Conservation (phyloP, 2,888 invertebrate species). For the Stenotaenia linearis region DNA sequence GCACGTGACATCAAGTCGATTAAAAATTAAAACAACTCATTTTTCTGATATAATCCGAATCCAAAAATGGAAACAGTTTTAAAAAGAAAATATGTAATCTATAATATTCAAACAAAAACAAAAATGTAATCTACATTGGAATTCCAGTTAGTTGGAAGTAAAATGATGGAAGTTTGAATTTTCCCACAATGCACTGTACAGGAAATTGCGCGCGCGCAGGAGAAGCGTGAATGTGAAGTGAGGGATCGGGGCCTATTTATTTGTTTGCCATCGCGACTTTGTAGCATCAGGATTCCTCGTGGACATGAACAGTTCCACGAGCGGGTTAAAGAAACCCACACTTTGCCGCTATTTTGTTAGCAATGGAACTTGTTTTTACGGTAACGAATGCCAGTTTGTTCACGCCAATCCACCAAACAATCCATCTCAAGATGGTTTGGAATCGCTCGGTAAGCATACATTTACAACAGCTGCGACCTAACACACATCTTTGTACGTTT, state of each 20-base stretch:
- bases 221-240: background rate
- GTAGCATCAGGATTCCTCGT: slow-evolving; percentile 17
- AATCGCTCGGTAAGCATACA: slow-evolving; percentile 18
- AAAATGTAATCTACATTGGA: too few relatives aligned
- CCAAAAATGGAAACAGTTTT: too few relatives aligned
- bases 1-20: too few relatives aligned
- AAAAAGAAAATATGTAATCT: background rate
- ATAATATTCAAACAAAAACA: background rate
- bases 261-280: background rate
- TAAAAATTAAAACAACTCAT: too few relatives aligned
- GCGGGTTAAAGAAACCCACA: slow-evolving; percentile 36
- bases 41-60: too few relatives aligned
- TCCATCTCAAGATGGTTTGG: slow-evolving; percentile 24
- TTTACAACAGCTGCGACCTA: background rate
- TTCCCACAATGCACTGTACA: background rate
- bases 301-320: slow-evolving; percentile 36
- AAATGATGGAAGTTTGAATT: background rate
- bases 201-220: background rate
- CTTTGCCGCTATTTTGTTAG: slow-evolving; percentile 36
- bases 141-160: too few relatives aligned
- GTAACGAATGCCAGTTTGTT: slow-evolving; percentile 35
- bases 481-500: too few relatives aligned
- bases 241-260: background rate
- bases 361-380: slow-evolving; percentile 36
- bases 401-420: slow-evolving; percentile 28